phyloP scores from a whole-genome alignment of 2,888 invertebrate species.

The Euspilapteryx auroguttella region DNA sequence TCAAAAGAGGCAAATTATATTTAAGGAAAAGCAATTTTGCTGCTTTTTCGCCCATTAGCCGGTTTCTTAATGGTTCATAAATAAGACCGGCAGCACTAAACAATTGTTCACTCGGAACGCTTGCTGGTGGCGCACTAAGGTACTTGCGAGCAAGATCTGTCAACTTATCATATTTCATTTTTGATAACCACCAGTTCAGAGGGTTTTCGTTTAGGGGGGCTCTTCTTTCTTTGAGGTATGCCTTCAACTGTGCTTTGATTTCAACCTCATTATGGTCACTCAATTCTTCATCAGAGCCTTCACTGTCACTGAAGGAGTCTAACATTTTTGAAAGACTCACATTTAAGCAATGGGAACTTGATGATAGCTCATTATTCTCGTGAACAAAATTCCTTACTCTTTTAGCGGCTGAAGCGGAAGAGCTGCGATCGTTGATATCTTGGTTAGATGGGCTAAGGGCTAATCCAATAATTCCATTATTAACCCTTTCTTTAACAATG shows the following conservation, averaged over 20 bases:
- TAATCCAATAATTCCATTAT: constrained; percentile 5
- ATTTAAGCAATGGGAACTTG: constrained; percentile 5
- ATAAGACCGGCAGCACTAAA: background rate
- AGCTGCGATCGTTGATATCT: constrained; percentile 4
- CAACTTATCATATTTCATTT: background rate
- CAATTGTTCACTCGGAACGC: background rate
- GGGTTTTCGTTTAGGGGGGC: background rate
- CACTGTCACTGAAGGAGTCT: constrained; percentile 6
- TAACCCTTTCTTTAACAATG: constrained; percentile 4
- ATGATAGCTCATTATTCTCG: too few species aligned
- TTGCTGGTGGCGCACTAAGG: background rate
- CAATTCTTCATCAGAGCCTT: constrained; percentile 1
- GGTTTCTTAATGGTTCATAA: background rate
- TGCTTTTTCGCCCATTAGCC: background rate
- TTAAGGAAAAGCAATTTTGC: background rate
- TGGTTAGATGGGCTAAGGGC: too few species aligned
- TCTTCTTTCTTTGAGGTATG: background rate
- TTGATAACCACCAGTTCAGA: background rate
- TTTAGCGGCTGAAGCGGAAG: constrained; percentile 4
- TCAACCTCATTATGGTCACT: too few species aligned
- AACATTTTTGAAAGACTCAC: constrained; percentile 5
- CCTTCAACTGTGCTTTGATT: background rate
- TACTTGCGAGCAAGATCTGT: background rate
- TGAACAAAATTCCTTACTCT: constrained; percentile 6
- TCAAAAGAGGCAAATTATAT: background rate